Conservation (phyloP, 2,113 vertebrate species). For the Ochotona princeps region DNA sequence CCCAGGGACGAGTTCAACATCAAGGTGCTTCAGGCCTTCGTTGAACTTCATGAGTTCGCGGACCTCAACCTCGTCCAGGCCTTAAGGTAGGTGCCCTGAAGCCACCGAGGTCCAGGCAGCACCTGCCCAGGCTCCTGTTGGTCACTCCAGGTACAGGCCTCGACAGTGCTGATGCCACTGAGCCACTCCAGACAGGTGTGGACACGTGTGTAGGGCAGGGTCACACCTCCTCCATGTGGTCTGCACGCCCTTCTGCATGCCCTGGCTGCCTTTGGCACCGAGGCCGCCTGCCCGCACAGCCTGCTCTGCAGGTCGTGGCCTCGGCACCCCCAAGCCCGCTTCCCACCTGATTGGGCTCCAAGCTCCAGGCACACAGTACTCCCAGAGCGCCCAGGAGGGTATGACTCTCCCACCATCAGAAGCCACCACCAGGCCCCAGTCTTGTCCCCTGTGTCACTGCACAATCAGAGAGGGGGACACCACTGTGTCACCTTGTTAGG, state of each 20-base stretch:
- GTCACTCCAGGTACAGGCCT: no score
- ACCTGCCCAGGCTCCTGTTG: no score
- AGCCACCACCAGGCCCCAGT: background rate
- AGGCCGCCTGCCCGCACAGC: no score
- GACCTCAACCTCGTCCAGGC: conserved; percentile 99
- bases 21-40: conserved; percentile 98
- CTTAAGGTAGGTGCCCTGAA: conserved; percentile 89
- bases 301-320: background rate
- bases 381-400: background rate
- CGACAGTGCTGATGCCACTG: no score
- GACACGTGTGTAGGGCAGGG: background rate
- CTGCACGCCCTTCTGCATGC: no score
- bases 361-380: no score
- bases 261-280: no score
- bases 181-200: background rate
- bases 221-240: no score
- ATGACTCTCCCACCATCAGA: background rate
- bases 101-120: background rate
- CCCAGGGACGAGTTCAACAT: conserved; percentile 98
- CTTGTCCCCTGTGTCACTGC: background rate
- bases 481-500: no score
- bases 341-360: background rate
- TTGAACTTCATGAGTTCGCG: conserved; percentile 99
- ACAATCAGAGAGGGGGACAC: background rate
- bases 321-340: background rate